A percentile compares a stretch with the other conserved stretches of the same genome.
Conservation (phyloP, 2,888 invertebrate species). For the Drosophila nigricruria region DNA sequence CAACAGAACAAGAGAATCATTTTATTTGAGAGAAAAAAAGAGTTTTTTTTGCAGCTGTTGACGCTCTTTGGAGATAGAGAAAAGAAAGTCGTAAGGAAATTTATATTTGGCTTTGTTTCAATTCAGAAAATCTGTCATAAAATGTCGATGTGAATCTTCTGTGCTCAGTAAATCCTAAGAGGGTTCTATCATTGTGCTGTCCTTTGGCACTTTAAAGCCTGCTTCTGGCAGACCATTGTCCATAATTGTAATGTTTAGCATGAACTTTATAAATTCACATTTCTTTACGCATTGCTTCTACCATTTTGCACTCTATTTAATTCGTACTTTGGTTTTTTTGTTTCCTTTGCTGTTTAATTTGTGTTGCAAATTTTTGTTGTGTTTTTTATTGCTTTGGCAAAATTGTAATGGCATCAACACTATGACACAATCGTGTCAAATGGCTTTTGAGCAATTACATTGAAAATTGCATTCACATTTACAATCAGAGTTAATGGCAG, state of each 20-base stretch:
- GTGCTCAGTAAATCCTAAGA: not conserved
- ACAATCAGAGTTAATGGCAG: constrained; percentile 44
- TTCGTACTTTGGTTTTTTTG: not conserved
- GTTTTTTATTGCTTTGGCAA: constrained; percentile 37
- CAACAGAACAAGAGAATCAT: not conserved
- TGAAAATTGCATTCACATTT: constrained; percentile 45
- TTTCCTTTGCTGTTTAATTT: constrained; percentile 1
- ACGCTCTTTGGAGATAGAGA: not conserved
- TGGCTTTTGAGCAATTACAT: constrained; percentile 57
- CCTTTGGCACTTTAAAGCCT: not conserved
- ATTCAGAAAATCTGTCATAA: not conserved
- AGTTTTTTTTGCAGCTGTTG: not conserved
- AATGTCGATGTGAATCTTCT: not conserved
- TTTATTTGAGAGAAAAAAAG: not conserved
- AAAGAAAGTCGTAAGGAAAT: not conserved
- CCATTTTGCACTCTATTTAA: constrained; percentile 1
- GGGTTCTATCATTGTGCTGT: not conserved
- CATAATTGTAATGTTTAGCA: constrained; percentile 8
- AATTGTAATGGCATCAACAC: constrained; percentile 43
- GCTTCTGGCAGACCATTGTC: too few species aligned
- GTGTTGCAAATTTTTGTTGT: not conserved
- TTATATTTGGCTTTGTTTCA: not conserved
- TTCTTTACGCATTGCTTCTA: not conserved
- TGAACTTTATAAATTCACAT: not conserved
- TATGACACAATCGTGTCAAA: constrained; percentile 47